Evolutionary conservation across 2,888 invertebrate species (phyloP).

Genomic region (Dicroscelio sp.): DNA sequence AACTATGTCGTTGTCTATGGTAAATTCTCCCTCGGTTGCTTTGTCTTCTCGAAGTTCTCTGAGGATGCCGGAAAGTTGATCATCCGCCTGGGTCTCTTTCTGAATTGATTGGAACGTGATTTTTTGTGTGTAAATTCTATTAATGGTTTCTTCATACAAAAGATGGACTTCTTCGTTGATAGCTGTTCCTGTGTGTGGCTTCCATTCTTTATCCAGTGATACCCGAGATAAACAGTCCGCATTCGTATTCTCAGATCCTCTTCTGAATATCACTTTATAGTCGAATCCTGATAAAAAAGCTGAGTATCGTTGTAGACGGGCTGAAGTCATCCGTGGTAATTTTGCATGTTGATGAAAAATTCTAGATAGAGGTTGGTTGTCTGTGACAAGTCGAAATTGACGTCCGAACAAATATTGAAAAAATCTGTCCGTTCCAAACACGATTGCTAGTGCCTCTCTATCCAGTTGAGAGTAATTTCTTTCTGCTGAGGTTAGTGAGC

Average conservation of each 20-base stretch:
- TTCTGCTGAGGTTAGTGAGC: constrained; percentile 73
- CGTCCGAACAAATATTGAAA: constrained; percentile 82
- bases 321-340: constrained; percentile 59
- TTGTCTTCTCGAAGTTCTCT: not conserved
- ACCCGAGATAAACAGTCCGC: constrained; percentile 63
- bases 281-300: constrained; percentile 57
- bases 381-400: constrained; percentile 87
- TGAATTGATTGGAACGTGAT: constrained; percentile 12
- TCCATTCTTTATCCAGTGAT: not conserved
- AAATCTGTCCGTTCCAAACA: constrained; percentile 82
- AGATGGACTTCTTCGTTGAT: constrained; percentile 23
- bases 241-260: constrained; percentile 36
- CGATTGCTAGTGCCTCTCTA: constrained; percentile 81
- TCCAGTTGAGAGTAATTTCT: constrained; percentile 84
- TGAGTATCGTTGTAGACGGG: constrained; percentile 55
- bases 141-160: constrained; percentile 10
- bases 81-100: constrained; percentile 18
- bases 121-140: not conserved
- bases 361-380: constrained; percentile 88
- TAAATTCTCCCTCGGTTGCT: constrained; percentile 18
- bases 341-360: constrained; percentile 64
- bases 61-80: not conserved
- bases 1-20: constrained; percentile 56
- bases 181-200: no score
- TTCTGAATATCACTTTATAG: constrained; percentile 42